phyloP scores from a whole-genome alignment of 2,888 invertebrate genomes.

The Epinotia demarniana region DNA sequence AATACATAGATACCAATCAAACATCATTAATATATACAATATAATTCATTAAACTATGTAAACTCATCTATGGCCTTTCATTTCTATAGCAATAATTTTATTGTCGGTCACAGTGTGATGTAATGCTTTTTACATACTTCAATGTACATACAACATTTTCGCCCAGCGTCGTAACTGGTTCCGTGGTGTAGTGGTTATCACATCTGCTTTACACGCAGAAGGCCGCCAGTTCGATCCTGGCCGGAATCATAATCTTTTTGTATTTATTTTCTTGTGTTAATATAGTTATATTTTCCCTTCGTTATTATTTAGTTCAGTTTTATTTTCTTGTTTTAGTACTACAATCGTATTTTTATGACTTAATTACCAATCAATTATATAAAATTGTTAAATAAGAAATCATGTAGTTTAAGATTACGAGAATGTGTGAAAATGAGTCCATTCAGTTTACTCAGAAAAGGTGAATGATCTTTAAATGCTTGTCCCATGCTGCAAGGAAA shows the following conservation, averaged over 20 bases:
- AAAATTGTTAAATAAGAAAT: no score
- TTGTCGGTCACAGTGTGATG: background rate
- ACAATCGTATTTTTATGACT: no score
- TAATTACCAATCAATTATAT: no score
- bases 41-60: no score
- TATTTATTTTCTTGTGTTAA: slow-evolving; percentile 7
- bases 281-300: background rate
- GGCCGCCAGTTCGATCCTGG: slow-evolving; percentile 83
- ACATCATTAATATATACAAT: no score
- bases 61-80: no score
- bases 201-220: slow-evolving; percentile 83
- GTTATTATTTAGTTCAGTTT: background rate
- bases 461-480: no score
- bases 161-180: slow-evolving; percentile 54
- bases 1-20: no score
- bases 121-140: background rate
- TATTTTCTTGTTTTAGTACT: background rate
- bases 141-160: background rate
- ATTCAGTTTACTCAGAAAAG: no score
- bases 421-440: no score
- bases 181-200: slow-evolving; percentile 82
- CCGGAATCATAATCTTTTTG: slow-evolving; percentile 74
- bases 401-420: no score
- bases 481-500: no score
- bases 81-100: background rate